Conservation (phyloP, 2,797 vertebrate species). For the Oreortyx pictus region DNA sequence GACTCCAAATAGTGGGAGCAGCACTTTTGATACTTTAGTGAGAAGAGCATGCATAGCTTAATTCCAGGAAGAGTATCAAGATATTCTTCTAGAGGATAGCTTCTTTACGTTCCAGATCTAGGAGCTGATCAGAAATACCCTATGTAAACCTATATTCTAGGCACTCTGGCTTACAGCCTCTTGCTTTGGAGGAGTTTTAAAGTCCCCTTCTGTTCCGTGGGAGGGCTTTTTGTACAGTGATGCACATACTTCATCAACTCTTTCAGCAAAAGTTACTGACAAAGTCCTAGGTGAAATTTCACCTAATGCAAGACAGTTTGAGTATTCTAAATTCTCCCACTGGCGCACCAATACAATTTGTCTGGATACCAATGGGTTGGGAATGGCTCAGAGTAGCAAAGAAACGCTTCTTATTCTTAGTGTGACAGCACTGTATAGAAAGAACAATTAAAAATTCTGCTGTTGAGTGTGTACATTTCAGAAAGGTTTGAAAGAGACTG, state of each 20-base stretch:
- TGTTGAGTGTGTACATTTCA: not conserved
- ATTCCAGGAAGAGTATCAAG: not conserved
- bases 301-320: not conserved
- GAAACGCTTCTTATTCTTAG: not conserved
- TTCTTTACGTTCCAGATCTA: not conserved
- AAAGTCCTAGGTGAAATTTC: not conserved
- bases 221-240: not conserved
- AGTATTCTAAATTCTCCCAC: not conserved
- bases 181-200: not conserved
- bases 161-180: not conserved
- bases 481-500: not conserved
- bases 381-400: not conserved
- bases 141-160: not conserved
- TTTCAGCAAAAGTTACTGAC: not conserved
- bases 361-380: not conserved
- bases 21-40: not conserved
- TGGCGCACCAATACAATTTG: not conserved
- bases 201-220: not conserved
- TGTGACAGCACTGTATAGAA: not conserved
- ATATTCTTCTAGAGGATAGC: not conserved
- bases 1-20: not conserved
- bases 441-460: not conserved
- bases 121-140: not conserved
- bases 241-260: not conserved
- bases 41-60: not conserved